Percentiles rank a stretch among this genome's conserved stretches.
Conservation (phyloP, 2,888 invertebrate genomes). For the Nemotelus nigrinus region DNA sequence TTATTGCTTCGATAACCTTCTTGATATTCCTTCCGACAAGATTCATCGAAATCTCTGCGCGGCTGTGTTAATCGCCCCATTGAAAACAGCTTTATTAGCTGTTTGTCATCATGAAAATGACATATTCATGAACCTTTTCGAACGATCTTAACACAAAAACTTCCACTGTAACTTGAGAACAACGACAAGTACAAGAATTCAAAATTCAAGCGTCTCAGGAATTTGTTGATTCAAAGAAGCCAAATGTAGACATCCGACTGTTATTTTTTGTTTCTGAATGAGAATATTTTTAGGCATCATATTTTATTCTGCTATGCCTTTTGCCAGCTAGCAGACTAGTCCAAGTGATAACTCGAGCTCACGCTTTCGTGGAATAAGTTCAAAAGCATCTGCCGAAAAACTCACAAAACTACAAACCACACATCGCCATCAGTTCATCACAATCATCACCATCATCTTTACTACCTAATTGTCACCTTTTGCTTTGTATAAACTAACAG, state of each 20-base stretch:
- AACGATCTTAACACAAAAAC: background rate
- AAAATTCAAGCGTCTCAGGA: too few relatives aligned
- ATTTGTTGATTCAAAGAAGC: too few relatives aligned
- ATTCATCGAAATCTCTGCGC: background rate
- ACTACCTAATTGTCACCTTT: slow-evolving; percentile 44
- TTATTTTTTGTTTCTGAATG: too few relatives aligned
- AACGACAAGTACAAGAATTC: background rate
- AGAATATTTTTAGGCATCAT: too few relatives aligned
- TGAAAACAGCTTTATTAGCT: slow-evolving; percentile 28
- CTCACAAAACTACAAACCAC: background rate
- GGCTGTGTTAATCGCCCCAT: slow-evolving; percentile 1
- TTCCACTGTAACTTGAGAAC: background rate
- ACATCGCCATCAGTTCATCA: background rate
- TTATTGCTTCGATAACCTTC: slow-evolving; percentile 47
- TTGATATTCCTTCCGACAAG: slow-evolving; percentile 11
- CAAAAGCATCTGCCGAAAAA: slow-evolving; percentile 29
- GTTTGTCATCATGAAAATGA: background rate
- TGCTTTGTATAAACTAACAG: slow-evolving; percentile 40
- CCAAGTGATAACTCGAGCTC: background rate
- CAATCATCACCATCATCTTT: slow-evolving; percentile 19
- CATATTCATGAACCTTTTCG: slow-evolving; percentile 3
- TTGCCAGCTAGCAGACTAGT: background rate
- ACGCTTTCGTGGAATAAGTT: slow-evolving; percentile 21
- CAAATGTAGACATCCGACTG: too few relatives aligned
- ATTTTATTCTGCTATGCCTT: too few relatives aligned